These are phyloP conservation scores for Sacculina carcini DNA, from an alignment of 2,888 invertebrate genomes.

Conservation along the genomic window DNA sequence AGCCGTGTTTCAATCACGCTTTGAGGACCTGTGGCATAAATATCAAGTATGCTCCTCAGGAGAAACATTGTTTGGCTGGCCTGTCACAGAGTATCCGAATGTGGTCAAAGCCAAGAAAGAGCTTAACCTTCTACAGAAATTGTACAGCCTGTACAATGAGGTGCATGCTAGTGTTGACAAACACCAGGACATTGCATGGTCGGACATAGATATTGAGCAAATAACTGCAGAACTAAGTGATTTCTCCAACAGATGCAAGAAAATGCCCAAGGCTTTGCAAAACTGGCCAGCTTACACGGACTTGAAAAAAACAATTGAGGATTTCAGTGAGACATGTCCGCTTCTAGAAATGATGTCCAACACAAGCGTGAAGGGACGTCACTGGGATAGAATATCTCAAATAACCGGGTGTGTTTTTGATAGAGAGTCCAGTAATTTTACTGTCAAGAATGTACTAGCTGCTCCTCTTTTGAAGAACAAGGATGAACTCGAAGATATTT, in stretches of 20 bases:
- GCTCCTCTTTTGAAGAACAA: slow-evolving; percentile 53
- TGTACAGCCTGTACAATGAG: slow-evolving; percentile 48
- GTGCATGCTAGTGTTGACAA: slow-evolving; percentile 64
- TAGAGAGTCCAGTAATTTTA: slow-evolving; percentile 49
- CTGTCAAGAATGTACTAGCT: slow-evolving; percentile 51
- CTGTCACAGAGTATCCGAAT: slow-evolving; percentile 53
- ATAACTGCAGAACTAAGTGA: slow-evolving; percentile 53
- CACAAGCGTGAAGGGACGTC: slow-evolving; percentile 53
- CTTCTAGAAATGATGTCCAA: slow-evolving; percentile 64
- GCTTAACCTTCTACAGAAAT: slow-evolving; percentile 51
- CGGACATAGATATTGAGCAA: slow-evolving; percentile 50
- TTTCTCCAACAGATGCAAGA: slow-evolving; percentile 57
- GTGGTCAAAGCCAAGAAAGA: slow-evolving; percentile 53
- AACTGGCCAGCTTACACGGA: slow-evolving; percentile 68
- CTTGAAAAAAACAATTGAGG: slow-evolving; percentile 62
- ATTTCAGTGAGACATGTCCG: slow-evolving; percentile 66
- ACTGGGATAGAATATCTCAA: slow-evolving; percentile 38
- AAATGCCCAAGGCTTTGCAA: slow-evolving; percentile 55
- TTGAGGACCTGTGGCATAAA: slow-evolving; percentile 54
- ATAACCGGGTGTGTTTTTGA: slow-evolving; percentile 39
- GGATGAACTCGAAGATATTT: slow-evolving; percentile 75
- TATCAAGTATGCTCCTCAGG: slow-evolving; percentile 59
- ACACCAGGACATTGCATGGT: slow-evolving; percentile 61
- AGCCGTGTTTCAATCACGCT: slow-evolving; percentile 44
- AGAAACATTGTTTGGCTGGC: slow-evolving; percentile 57